Conservation (phyloP, 2,888 invertebrate species). For the Brenthis ino region DNA sequence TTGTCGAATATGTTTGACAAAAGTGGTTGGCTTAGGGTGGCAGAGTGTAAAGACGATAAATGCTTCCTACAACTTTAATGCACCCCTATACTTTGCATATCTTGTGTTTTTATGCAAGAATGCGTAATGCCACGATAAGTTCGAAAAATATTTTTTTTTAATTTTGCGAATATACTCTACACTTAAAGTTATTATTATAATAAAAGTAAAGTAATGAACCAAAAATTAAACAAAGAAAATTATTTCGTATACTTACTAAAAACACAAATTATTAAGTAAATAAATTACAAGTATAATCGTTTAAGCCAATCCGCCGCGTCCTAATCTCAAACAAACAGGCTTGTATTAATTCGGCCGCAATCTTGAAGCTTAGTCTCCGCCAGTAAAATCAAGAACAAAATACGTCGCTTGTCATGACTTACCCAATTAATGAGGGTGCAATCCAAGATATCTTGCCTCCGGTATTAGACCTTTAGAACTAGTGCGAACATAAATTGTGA, state of each 20-base stretch:
- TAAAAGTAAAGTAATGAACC: too few species aligned
- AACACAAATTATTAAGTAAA: constrained; percentile 14
- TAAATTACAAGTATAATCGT: constrained; percentile 22
- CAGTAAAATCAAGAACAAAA: constrained; percentile 53
- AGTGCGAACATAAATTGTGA: constrained; percentile 79
- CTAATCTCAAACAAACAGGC: constrained; percentile 31
- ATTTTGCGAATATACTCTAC: too few species aligned
- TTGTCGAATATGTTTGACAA: constrained; percentile 32
- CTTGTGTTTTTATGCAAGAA: not conserved
- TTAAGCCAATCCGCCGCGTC: constrained; percentile 22
- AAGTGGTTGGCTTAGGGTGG: constrained; percentile 23
- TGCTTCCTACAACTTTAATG: constrained; percentile 22
- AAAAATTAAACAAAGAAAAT: not conserved
- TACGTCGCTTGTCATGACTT: constrained; percentile 57
- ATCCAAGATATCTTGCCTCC: constrained; percentile 56
- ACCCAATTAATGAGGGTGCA: constrained; percentile 70
- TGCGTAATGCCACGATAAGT: constrained; percentile 7
- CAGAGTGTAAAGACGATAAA: constrained; percentile 19
- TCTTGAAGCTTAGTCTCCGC: constrained; percentile 26
- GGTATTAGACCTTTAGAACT: constrained; percentile 65
- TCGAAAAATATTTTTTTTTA: not conserved
- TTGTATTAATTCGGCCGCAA: constrained; percentile 29
- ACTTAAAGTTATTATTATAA: too few species aligned
- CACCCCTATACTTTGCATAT: constrained; percentile 19
- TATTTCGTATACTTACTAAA: not conserved